A percentile compares a stretch with the other conserved stretches of the same genome.
Evolutionary conservation across 2,888 invertebrate species (phyloP).

Genomic region (Crematogaster levior): DNA sequence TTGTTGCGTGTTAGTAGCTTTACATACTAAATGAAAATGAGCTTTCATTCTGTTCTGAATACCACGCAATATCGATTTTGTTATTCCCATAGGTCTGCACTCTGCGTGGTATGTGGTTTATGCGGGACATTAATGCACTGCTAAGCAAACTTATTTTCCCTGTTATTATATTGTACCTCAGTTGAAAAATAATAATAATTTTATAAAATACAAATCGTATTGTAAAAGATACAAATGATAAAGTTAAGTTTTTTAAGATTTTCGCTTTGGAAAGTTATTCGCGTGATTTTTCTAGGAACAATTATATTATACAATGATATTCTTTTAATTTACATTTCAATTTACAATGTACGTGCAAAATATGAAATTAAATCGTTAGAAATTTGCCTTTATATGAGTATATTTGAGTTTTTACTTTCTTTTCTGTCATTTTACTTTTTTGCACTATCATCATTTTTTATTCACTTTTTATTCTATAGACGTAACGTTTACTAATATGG

Average conservation of each 20-base stretch:
- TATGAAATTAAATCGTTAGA: neutral
- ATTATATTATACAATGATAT: neutral
- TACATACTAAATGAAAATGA: slow-evolving; percentile 17
- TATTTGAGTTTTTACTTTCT: neutral
- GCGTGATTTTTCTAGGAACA: neutral
- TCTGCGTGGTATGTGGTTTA: neutral
- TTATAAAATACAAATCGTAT: too few relatives aligned
- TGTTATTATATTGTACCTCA: neutral
- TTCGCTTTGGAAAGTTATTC: neutral
- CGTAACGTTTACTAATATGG: neutral
- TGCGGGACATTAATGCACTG: slow-evolving; percentile 16
- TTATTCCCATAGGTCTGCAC: neutral
- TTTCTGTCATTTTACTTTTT: too few relatives aligned
- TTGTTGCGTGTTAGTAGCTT: neutral
- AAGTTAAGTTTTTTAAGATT: neutral
- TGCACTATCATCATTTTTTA: neutral
- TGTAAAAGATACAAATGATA: too few relatives aligned
- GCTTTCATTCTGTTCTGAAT: neutral
- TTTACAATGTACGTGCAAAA: neutral
- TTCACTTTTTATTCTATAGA: neutral
- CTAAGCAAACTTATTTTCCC: slow-evolving; percentile 15
- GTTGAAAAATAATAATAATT: slow-evolving; percentile 7
- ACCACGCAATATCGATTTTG: slow-evolving; percentile 32
- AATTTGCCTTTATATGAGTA: neutral
- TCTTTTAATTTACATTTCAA: neutral